Evolutionary conservation across 2,888 invertebrate genomes (phyloP), one percentile per base, ranked within the genome.

Genomic region (Eupithecia centaureata): DNA sequence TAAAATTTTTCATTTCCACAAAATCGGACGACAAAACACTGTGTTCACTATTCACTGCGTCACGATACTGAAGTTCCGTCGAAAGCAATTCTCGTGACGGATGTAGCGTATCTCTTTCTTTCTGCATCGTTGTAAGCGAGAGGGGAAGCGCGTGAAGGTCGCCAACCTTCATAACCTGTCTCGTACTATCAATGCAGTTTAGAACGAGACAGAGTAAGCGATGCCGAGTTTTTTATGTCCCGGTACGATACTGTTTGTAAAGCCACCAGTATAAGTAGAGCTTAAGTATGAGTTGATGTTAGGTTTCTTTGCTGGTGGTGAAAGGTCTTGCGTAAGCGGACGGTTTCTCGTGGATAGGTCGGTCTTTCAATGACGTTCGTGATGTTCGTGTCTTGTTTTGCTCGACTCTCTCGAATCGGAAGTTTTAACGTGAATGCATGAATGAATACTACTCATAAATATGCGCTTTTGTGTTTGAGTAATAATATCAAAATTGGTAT

Each of bases 1-100:
- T 89, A 77, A 91, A 92, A 61, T 85, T 85, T 68, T 83, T 87
- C 82, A 88, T 86, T 78, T 76, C 47, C 38, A 65, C 54, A 64
- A 73, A 67, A 72, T 65, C 70, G 70, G 60, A 72, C 72, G 68
- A 47, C 30, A 51, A 71, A 77, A 73, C 79, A 79, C 79, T 82
- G 86, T 88, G 82, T 77, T 79, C 88, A 83, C 84, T 81, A 64
- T 77, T 72, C 73, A 63, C 77, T 77, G 75, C 79, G 75, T 76
- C 77, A 87, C 89, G 70, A 86, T 88, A 90, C 87, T 90, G 83
- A 64, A 59, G 64, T n/a, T 57, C 22, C 18, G 22, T 22, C 32
- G 22, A 30, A 3, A 27, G 79, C 72, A 70, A 72, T 83, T 86
- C 80, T 84, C 87, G 89, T 82, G 85, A 83, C 89, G 90, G 82